Evolutionary conservation across 2,888 invertebrate species (phyloP).

Genomic region (Embidobia sp.): DNA sequence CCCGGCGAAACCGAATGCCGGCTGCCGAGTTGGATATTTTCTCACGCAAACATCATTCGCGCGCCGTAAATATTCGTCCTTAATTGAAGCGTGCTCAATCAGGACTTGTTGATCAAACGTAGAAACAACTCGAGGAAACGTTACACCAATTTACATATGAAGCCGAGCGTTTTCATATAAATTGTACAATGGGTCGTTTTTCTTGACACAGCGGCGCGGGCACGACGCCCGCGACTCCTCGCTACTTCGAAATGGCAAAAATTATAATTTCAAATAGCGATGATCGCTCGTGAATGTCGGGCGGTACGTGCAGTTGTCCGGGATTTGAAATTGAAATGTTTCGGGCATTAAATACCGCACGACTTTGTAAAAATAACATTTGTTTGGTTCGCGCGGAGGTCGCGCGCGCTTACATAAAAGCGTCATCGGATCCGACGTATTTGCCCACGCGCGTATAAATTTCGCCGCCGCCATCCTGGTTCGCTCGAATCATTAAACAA

Average conservation of each 20-base stretch:
- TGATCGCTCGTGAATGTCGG: conserved; percentile 41
- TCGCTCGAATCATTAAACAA: neutral
- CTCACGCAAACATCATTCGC: too few species aligned
- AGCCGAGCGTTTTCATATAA: conserved; percentile 4
- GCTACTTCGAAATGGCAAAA: conserved; percentile 30
- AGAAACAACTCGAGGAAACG: neutral
- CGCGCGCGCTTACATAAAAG: conserved; percentile 16
- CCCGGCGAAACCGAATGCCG: too few species aligned
- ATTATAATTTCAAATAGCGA: conserved; percentile 52
- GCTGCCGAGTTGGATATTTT: too few species aligned
- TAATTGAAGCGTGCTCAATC: too few species aligned
- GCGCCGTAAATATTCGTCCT: too few species aligned
- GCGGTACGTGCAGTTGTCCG: conserved; percentile 20
- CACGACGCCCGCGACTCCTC: conserved; percentile 15
- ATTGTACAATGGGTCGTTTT: conserved; percentile 45
- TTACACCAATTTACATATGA: neutral
- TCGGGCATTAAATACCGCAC: conserved; percentile 33
- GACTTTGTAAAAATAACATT: conserved; percentile 33
- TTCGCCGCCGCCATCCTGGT: neutral
- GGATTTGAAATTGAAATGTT: conserved; percentile 49
- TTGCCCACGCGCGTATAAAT: conserved; percentile 10
- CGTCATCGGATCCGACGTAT: conserved; percentile 19
- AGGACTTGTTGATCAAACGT: neutral
- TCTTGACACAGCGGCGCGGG: conserved; percentile 3
- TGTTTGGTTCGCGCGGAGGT: conserved; percentile 7